Base-by-base conservation (phyloP, 2,113 vertebrate genomes). In the Addax nasomaculatus region DNA sequence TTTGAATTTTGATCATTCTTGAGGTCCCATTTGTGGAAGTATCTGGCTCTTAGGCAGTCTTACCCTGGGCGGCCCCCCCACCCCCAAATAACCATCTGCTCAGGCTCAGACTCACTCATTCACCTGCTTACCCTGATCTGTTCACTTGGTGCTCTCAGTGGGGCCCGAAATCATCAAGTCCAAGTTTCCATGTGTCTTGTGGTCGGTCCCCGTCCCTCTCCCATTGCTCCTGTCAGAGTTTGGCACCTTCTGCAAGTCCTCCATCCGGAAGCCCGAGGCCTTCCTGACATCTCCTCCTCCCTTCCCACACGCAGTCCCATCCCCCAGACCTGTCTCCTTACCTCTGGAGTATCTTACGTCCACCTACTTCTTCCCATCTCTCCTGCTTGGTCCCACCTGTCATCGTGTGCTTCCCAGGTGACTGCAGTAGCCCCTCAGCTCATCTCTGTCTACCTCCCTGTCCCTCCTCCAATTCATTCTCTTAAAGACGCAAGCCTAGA, bases 1-100 rank as follows among this genome's bases (percentile, higher is more conserved):
- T 87, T 96, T 94, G 30, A 92, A n/a, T 89, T 83, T 96, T 30
- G 78, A 21, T 84, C n/a, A 23, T 93, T 94, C 36, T 91, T 90
- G 62, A 89, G 36, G 29, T 86, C 29, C 67, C 21, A 10, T 15
- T 84, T 47, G 83, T 89, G 39, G 33, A 27, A 36, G 81, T 89
- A 3, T 64, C 11, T 88, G 29, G 45, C 39, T 70, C 19, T 49
- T 17, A 64, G n/a, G 9, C 36, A 19, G 21, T 78, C 25, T 89
- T 15, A 67, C 3, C 23, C 30, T 53, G 43, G 47, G 49, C 0
- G 47, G 3, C 13, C 12, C 13, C 33, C 39, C 11, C 16, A 85
- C 47, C 39, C 14, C 21, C 80, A 36, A 14, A 64, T 87, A 39
- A 39, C 67, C 36, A 7, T 39, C 36, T 73, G 21, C 67, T 73